Evolutionary conservation across 2,888 invertebrate species (phyloP), one percentile per base, ranked within the genome.

Genomic region (Bruchidius siliquastri): DNA sequence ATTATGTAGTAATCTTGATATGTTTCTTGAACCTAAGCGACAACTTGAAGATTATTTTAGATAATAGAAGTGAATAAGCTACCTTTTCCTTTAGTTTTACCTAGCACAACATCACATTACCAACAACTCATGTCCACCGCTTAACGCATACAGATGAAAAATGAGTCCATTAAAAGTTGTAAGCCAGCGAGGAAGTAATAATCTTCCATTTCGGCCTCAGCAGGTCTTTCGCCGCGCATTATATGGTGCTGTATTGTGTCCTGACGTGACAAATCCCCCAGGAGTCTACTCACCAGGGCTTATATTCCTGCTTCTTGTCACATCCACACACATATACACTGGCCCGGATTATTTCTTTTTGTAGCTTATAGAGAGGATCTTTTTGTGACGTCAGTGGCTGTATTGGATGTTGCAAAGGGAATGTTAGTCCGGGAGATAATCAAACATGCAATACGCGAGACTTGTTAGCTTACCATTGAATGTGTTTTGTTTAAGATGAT

Each of bases 231-330:
- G 8, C 1, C 49, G 70, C 72, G 80, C 77, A 79, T 80, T 80
- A 80, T 79, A 75, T 77, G 77, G 77, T 78, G 77, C 76, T 77
- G 82, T 81, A 85, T 85, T 85, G 84, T 85, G 82, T 81, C 81
- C 79, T 82, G 85, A 84, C 83, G 84, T 84, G 85, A 84, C 84
- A 84, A 85, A 84, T 84, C 85, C 84, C 80, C 75, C 74, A 81
- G 83, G 85, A 83, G 81, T 81, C 79, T 79, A 78, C 77, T 79
- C 81, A 80, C 81, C 80, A 77, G 78, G 80, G 83, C 83, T 84
- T 84, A 84, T 82, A 82, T 75, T 75, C 73, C 71, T 76, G 74
- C 82, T 82, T 78, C 81, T 81, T 83, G 84, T 84, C 83, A 83
- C 83, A 83, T 83, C 81, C 83, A 81, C 81, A 82, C 67, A 71